Conservation (phyloP, 2,888 invertebrate species). For the Tryphoninae sp. region DNA sequence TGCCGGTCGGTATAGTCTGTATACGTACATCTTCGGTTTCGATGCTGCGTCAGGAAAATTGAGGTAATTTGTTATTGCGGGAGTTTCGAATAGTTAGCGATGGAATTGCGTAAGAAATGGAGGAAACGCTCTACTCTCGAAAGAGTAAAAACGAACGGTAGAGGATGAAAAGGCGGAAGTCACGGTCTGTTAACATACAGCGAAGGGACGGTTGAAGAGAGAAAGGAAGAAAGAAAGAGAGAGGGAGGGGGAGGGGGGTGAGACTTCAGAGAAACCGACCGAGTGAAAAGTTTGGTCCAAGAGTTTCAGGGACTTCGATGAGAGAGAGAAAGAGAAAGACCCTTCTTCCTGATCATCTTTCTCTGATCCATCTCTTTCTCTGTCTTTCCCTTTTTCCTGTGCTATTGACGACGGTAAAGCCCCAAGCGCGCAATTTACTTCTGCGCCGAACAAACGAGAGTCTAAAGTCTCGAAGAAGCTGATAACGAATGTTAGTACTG, state of each 20-base stretch:
- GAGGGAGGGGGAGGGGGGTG: constrained; percentile 37
- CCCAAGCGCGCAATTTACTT: constrained; percentile 62
- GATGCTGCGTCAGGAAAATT: constrained; percentile 42
- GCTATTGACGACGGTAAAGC: constrained; percentile 65
- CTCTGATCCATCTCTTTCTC: constrained; percentile 23
- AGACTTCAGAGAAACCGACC: constrained; percentile 49
- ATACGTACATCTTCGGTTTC: constrained; percentile 8
- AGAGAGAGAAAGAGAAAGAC: constrained; percentile 21
- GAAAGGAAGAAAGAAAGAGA: constrained; percentile 6
- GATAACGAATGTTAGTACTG: constrained; percentile 72
- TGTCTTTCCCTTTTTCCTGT: constrained; percentile 60
- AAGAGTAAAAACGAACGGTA: constrained; percentile 53
- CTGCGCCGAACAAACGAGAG: constrained; percentile 62
- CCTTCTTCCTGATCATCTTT: constrained; percentile 23
- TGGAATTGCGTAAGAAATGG: constrained; percentile 58
- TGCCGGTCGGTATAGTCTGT: too few relatives aligned
- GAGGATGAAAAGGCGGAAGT: constrained; percentile 33
- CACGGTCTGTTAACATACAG: constrained; percentile 5
- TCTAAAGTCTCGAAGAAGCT: constrained; percentile 67
- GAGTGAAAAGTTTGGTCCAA: constrained; percentile 60
- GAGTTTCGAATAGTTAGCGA: constrained; percentile 59
- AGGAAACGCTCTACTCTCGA: constrained; percentile 48
- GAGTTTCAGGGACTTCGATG: constrained; percentile 62
- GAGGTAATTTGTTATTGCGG: constrained; percentile 59
- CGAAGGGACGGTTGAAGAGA: constrained; percentile 29